Evolutionary conservation across 2,797 vertebrate genomes (phyloP), one percentile per base, ranked within the genome.

Genomic region (Manis pentadactyla): DNA sequence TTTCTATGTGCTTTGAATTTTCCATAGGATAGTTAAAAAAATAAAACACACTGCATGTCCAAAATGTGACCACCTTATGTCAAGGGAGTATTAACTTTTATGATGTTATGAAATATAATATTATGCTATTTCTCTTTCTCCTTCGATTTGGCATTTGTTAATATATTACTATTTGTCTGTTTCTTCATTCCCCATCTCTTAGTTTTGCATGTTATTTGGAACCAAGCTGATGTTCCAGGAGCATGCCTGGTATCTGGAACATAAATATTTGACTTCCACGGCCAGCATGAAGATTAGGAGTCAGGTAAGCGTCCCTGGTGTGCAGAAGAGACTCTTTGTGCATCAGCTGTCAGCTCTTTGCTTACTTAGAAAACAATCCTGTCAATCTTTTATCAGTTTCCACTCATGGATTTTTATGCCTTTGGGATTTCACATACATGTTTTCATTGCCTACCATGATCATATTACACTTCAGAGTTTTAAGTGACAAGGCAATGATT

Each of bases 151-250:
- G 12, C 6, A 10, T 49, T 94, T 88, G 77, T 84, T 93, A 68
- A 94, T n/a, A 29, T 31, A 37, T 46, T 42, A 51, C 25, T 34
- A 2, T 83, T 59, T 83, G 29, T 73, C 68, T 11, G 2, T 79
- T 74, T 89, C 92, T 68, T 95, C 49, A 93, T 46, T 85, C 75
- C 81, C 63, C 63, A 39, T 6, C 15, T 79, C 59, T 59, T 91
- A 98, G 98, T 98, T 98, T 95, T 98, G 98, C 42, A 97, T 99
- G 64, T 85, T 98, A 14, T 98, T 98, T 68, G 98, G 98, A 84
- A 98, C 98, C 53, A 98, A 95, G 75, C 93, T 98, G 90, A 96
- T 98, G 75, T 98, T 98, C 87, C 98, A 98, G 96, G 98, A 98
- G 94, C 63, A 96, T 93, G 98, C 97, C 23, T 99, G 98, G 98